phyloP scores from a whole-genome alignment of 2,888 invertebrate species.

The Lissocephala sabroskyi region DNA sequence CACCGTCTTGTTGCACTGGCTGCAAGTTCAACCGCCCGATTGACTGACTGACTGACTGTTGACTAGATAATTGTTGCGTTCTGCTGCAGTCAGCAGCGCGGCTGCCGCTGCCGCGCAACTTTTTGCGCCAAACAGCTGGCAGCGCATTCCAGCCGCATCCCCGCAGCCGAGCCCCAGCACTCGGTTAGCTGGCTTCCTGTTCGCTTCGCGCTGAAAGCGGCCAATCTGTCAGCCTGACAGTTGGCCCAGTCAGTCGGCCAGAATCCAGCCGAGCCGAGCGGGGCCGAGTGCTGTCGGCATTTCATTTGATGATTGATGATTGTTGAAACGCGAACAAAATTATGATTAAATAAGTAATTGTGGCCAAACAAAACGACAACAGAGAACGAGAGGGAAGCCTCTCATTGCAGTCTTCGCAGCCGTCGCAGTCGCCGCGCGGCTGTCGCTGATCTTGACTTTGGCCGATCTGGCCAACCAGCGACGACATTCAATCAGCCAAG shows the following conservation, averaged over 20 bases:
- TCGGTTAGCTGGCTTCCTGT: constrained; percentile 13
- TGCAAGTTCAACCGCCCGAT: constrained; percentile 68
- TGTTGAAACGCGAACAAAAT: constrained; percentile 67
- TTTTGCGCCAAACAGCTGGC: constrained; percentile 49
- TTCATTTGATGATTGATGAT: constrained; percentile 70
- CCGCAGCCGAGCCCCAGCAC: neutral
- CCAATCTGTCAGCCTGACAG: constrained; percentile 69
- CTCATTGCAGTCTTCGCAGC: neutral
- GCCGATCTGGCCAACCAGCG: constrained; percentile 3
- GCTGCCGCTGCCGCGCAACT: constrained; percentile 18
- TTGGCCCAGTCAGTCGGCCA: constrained; percentile 33
- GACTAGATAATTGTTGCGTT: constrained; percentile 70
- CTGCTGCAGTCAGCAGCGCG: constrained; percentile 21
- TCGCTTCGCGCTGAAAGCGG: constrained; percentile 51
- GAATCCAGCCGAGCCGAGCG: constrained; percentile 43
- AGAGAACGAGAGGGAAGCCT: neutral
- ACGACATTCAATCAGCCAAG: constrained; percentile 25
- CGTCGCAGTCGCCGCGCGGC: constrained; percentile 4
- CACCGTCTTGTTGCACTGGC: constrained; percentile 22
- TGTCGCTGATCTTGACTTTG: constrained; percentile 28
- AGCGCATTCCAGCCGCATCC: constrained; percentile 45
- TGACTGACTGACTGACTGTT: constrained; percentile 62
- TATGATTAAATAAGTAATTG: constrained; percentile 69
- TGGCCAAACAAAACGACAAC: constrained; percentile 27
- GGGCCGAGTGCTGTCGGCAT: constrained; percentile 59